Evolutionary conservation across 2,113 vertebrate genomes (phyloP).

Genomic region (Ceyx cyanopectus): DNA sequence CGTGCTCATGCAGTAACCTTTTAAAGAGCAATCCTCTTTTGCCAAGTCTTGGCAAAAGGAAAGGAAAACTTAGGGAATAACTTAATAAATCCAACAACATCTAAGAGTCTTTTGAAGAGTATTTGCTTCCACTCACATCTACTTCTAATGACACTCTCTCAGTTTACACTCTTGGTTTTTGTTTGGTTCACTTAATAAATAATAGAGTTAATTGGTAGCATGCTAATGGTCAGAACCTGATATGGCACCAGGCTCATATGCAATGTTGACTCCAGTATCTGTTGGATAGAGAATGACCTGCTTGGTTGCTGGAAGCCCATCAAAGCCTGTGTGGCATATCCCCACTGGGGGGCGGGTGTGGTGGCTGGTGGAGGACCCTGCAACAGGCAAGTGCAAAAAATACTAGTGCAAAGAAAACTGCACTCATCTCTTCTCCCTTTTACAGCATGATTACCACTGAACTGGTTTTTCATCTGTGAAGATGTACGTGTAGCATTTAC

Average conservation of each 20-base stretch:
- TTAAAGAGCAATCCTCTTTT: neutral
- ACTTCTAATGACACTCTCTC: neutral
- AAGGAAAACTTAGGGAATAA: neutral
- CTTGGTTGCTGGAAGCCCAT: neutral
- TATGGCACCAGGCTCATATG: neutral
- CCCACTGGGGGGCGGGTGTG: accelerated
- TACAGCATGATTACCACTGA: accelerated
- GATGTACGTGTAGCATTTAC: neutral
- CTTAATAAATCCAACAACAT: neutral
- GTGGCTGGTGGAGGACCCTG: neutral
- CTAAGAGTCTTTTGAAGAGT: slow-evolving; percentile 26
- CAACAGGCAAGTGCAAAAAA: accelerated
- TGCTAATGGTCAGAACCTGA: neutral
- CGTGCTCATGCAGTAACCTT: neutral
- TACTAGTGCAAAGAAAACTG: neutral
- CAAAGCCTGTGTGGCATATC: accelerated
- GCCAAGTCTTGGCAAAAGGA: neutral
- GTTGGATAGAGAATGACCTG: neutral
- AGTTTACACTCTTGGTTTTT: neutral
- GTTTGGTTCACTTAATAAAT: neutral
- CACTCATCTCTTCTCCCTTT: accelerated
- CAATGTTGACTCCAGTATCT: accelerated
- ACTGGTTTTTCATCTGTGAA: neutral
- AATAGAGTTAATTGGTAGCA: neutral
- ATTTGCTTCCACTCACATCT: neutral